phyloP scores from a whole-genome alignment of 2,888 invertebrate genomes.

The Pasiphila rectangulata region DNA sequence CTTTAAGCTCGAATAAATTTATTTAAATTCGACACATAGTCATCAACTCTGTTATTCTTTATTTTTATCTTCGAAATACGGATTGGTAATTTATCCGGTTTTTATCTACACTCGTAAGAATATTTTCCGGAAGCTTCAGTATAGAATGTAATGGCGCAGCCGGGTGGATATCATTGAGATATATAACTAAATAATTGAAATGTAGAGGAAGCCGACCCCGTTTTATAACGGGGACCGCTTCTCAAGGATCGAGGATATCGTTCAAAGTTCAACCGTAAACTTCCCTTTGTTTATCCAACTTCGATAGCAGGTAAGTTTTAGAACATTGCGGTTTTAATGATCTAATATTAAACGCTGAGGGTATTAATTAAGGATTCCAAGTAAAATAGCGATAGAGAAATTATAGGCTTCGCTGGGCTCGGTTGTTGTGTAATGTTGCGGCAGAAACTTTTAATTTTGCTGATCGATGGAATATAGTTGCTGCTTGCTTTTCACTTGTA shows the following conservation, averaged over 20 bases:
- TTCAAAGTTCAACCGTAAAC: constrained; percentile 70
- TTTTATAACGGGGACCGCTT: not conserved
- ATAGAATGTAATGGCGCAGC: too few species aligned
- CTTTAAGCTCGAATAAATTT: too few species aligned
- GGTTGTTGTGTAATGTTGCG: constrained; percentile 25
- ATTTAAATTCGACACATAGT: too few species aligned
- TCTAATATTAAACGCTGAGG: constrained; percentile 77
- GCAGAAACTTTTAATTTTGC: constrained; percentile 14
- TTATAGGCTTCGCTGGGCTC: constrained; percentile 47
- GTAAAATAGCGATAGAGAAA: constrained; percentile 66
- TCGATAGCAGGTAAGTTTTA: constrained; percentile 76
- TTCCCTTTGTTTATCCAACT: constrained; percentile 77
- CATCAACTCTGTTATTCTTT: too few species aligned
- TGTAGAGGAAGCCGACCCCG: too few species aligned
- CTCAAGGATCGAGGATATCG: constrained; percentile 38
- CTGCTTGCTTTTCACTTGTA: constrained; percentile 39
- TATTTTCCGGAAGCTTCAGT: too few species aligned
- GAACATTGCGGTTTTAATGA: constrained; percentile 80
- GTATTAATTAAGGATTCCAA: constrained; percentile 77
- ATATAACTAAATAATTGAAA: too few species aligned
- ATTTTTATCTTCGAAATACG: too few species aligned
- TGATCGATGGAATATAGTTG: constrained; percentile 6
- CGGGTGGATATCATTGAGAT: too few species aligned
- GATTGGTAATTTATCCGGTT: too few species aligned
- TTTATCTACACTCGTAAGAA: too few species aligned